These are phyloP conservation scores for Dreissena rostriformis DNA, from an alignment of 1,140 invertebrate species.

Conservation along the genomic window DNA sequence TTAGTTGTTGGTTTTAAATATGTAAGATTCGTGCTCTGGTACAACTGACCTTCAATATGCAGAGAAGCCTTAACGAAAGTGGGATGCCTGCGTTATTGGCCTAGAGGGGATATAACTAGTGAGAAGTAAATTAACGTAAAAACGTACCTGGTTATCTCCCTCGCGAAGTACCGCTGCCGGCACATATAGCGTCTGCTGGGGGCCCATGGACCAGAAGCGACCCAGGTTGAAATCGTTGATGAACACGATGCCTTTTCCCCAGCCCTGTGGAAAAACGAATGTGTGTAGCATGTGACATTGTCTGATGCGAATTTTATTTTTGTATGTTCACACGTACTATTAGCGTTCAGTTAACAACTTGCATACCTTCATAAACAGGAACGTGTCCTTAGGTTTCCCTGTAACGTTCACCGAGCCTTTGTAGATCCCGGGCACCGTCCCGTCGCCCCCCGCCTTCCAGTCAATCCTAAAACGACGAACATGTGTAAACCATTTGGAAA, in stretches of 20 bases:
- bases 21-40: too few relatives aligned
- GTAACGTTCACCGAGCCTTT: conserved; percentile 55
- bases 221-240: conserved; percentile 87
- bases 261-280: conserved; percentile 66
- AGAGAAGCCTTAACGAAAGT: too few relatives aligned
- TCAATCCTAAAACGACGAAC: neutral
- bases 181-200: conserved; percentile 84
- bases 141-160: conserved; percentile 82
- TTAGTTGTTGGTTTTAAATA: too few relatives aligned
- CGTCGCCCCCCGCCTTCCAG: neutral
- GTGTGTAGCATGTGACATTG: neutral
- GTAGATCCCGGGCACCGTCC: conserved; percentile 54
- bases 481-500: neutral
- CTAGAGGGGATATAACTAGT: too few relatives aligned
- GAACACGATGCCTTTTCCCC: conserved; percentile 84
- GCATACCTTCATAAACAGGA: conserved; percentile 66
- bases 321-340: neutral
- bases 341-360: neutral
- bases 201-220: conserved; percentile 84
- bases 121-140: neutral
- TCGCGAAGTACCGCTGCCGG: conserved; percentile 83
- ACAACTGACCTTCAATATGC: too few relatives aligned
- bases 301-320: neutral
- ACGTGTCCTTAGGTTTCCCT: conserved; percentile 64
- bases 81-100: too few relatives aligned